Base-by-base conservation (phyloP, 1,140 invertebrate genomes). In the Drosophila trapezifrons region DNA sequence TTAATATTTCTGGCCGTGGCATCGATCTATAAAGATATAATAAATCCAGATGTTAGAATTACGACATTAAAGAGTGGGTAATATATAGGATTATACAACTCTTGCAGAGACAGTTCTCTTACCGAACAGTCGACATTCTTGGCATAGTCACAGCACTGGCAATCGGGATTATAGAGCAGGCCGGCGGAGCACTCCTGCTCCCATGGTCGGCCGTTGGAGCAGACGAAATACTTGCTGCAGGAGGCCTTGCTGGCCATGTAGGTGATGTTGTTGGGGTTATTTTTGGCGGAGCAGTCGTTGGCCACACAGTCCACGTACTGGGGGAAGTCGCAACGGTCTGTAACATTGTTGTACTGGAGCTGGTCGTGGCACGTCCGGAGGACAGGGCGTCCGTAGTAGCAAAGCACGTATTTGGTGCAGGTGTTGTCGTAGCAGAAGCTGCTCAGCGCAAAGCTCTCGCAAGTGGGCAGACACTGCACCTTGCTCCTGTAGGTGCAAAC, bases 191-290 rank as follows among this genome's bases (percentile, higher is more conserved):
- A 91, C 35, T 70, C 66, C 18, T 89, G 73, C n/a, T 52, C 49
- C 66, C 73, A 72, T 1, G 90, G 35, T 5, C 29, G 51, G 17
- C 90, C 90, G 51, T 91, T 58, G 25, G 84, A 67, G 18, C 90
- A 91, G 13, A 91, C 66, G 20, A 70, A 91, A 43, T 90, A 91
- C 42, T 85, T 90, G 32, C 46, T 69, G 49, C 90, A 91, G 8
- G 58, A 27, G 0, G 90, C 83, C 47, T 90, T 90, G 54, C 90
- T 91, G 10, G 56, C 7, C 22, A 91, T 17, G 49, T 80, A 91
- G 5, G 46, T 69, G 13, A 91, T 91, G 71, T 90, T 74, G 20
- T 66, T 15, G 1, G 86, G 69, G 38, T 76, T 54, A 18, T 56
- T 58, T 2, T 35, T 54, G 6, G 60, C 49, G 8, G 75, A 81